Conservation (phyloP, 2,888 invertebrate species). For the Tetragnatha montana region DNA sequence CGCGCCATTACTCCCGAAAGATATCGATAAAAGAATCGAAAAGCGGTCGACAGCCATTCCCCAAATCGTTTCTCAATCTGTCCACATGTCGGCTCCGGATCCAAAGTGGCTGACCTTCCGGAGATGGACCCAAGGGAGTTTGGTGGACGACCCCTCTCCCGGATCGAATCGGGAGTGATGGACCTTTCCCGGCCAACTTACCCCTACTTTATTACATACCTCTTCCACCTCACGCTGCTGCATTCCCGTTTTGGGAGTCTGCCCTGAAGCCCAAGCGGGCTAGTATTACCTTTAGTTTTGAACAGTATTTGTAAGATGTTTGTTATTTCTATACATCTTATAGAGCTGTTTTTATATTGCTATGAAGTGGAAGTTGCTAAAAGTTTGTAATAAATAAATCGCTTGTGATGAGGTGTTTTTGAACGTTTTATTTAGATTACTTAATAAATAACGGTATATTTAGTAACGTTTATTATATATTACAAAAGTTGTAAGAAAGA, state of each 20-base stretch:
- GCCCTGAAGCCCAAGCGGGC: too few relatives aligned
- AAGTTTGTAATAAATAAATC: too few relatives aligned
- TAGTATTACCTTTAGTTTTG: too few relatives aligned
- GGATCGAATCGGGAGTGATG: slow-evolving; percentile 42
- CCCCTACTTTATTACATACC: slow-evolving; percentile 57
- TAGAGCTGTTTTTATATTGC: too few relatives aligned
- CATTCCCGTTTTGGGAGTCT: background rate
- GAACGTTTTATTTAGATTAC: too few relatives aligned
- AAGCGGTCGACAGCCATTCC: background rate
- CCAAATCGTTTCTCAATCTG: slow-evolving; percentile 1
- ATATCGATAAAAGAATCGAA: background rate
- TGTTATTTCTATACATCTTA: too few relatives aligned
- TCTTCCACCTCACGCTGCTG: background rate
- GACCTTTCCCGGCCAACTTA: slow-evolving; percentile 39
- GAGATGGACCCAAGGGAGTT: slow-evolving; percentile 38
- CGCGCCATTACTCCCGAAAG: background rate
- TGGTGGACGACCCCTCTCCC: slow-evolving; percentile 23
- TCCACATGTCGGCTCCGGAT: background rate
- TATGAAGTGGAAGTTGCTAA: too few relatives aligned
- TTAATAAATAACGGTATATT: too few relatives aligned
- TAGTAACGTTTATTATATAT: too few relatives aligned
- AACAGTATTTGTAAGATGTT: too few relatives aligned
- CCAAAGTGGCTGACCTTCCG: background rate
- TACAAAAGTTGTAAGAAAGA: too few relatives aligned
- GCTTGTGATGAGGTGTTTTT: too few relatives aligned